Percentiles rank a stretch among this genome's conserved stretches.
Conservation (phyloP, 2,113 vertebrate genomes). For the Nerophis lumbriciformis region DNA sequence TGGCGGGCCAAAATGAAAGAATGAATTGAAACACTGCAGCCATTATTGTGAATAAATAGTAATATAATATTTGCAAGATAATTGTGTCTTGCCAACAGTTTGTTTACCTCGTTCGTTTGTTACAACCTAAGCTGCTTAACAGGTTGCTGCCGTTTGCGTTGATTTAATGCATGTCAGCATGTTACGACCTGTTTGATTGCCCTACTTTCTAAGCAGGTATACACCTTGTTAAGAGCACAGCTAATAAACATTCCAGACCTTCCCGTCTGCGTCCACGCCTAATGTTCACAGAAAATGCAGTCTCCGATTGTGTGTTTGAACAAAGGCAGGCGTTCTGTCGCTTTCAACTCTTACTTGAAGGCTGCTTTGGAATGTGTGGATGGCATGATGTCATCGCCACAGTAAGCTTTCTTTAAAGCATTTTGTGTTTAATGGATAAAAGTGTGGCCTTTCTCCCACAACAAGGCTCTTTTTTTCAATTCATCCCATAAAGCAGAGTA, state of each 20-base stretch:
- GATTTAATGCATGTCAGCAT: neutral
- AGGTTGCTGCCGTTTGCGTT: neutral
- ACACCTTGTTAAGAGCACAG: too few species aligned
- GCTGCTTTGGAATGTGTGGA: neutral
- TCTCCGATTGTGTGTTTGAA: neutral
- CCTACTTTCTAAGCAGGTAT: neutral
- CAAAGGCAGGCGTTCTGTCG: neutral
- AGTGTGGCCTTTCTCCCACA: too few species aligned
- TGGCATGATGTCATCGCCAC: neutral
- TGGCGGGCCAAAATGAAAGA: too few species aligned
- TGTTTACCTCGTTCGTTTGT: too few species aligned
- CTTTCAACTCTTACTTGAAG: too few species aligned
- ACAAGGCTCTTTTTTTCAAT: neutral
- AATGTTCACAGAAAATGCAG: neutral
- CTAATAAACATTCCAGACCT: neutral
- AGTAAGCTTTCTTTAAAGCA: too few species aligned
- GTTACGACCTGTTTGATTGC: neutral
- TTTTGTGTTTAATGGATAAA: too few species aligned
- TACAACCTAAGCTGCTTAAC: neutral
- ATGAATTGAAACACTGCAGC: too few species aligned
- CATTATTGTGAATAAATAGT: too few species aligned
- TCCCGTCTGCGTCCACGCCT: neutral
- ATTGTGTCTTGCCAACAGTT: too few species aligned
- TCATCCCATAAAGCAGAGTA: constrained; percentile 1
- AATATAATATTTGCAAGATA: too few species aligned